Conservation (phyloP, 2,888 invertebrate genomes). For the Geophilus truncorum region DNA sequence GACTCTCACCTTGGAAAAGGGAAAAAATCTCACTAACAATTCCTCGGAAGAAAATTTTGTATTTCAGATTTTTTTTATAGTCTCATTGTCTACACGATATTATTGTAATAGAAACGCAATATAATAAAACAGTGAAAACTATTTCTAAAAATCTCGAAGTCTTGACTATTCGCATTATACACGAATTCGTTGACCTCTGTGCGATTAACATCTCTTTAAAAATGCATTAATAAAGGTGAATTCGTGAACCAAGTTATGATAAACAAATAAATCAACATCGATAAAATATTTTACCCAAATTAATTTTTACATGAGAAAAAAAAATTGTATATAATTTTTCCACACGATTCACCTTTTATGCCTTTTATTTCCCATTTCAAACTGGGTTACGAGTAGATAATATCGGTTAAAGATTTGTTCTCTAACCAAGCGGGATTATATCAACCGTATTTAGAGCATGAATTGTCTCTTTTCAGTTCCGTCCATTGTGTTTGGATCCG, state of each 20-base stretch:
- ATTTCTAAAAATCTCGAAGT: too few relatives aligned
- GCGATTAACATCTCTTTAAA: not conserved
- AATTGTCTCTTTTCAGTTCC: slow-evolving; percentile 27
- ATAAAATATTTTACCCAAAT: not conserved
- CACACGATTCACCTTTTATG: not conserved
- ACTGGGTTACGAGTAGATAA: slow-evolving; percentile 15
- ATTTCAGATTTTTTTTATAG: too few relatives aligned
- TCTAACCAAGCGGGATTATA: slow-evolving; percentile 1
- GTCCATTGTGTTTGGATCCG: slow-evolving; percentile 17
- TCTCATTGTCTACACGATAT: too few relatives aligned
- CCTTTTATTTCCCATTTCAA: slow-evolving; percentile 4
- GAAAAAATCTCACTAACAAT: too few relatives aligned
- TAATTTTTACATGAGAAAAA: too few relatives aligned
- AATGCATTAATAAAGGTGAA: not conserved
- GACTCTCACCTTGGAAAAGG: not conserved
- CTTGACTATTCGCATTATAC: not conserved
- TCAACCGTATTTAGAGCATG: not conserved
- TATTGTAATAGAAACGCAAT: too few relatives aligned
- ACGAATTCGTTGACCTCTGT: not conserved
- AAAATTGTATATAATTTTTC: not conserved
- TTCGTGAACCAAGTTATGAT: not conserved
- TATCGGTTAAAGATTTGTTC: slow-evolving; percentile 22
- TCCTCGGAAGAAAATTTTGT: too few relatives aligned
- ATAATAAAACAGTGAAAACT: too few relatives aligned
- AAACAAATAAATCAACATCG: not conserved